Conservation (phyloP, 1,140 invertebrate genomes). For the Ceratosolen fusciceps region DNA sequence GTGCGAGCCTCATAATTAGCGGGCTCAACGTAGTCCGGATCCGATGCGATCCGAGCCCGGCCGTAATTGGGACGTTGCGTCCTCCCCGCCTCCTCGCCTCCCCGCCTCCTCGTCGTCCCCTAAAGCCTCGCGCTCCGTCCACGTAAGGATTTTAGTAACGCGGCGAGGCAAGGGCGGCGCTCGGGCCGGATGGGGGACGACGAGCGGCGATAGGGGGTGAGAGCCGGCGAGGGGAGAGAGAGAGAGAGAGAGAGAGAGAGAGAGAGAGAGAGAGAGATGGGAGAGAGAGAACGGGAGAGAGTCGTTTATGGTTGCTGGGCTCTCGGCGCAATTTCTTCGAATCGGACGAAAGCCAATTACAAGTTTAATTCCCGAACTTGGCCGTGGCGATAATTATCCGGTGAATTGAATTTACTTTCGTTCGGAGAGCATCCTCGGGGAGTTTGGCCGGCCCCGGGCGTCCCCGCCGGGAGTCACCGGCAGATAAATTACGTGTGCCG, state of each 20-base stretch:
- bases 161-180: too few species aligned
- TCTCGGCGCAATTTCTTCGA: constrained; percentile 69
- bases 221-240: neutral
- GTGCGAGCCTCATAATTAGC: constrained; percentile 22
- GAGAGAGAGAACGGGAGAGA: neutral
- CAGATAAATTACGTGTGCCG: constrained; percentile 48
- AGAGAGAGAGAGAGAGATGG: neutral
- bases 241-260: neutral
- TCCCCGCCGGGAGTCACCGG: constrained; percentile 22
- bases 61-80: constrained; percentile 22
- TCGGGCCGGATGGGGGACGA: too few species aligned
- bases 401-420: constrained; percentile 70
- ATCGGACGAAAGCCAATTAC: constrained; percentile 70
- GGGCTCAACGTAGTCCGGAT: constrained; percentile 4
- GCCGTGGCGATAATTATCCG: constrained; percentile 68
- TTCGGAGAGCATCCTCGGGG: constrained; percentile 65
- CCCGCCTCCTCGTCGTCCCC: neutral
- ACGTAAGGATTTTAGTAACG: too few species aligned
- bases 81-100: neutral
- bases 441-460: constrained; percentile 17
- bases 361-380: constrained; percentile 71
- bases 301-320: constrained; percentile 34
- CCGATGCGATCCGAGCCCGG: constrained; percentile 4
- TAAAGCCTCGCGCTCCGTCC: neutral
- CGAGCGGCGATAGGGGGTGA: too few species aligned